Evolutionary conservation across 2,113 vertebrate genomes (phyloP).

Genomic region (Lycaon pictus): DNA sequence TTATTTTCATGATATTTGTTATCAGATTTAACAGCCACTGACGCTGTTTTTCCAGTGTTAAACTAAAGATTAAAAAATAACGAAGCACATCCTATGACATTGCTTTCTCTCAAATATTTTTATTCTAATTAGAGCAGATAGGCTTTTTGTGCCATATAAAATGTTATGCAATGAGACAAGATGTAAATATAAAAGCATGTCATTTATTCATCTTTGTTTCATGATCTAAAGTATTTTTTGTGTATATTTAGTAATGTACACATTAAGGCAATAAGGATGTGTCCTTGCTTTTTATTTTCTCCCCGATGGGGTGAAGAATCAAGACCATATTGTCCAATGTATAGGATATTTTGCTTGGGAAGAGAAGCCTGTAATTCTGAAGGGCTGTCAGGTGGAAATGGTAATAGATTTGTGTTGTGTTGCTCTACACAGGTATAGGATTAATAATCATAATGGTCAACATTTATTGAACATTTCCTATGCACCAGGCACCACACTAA

Average conservation of each 20-base stretch:
- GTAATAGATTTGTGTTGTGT: conserved; percentile 51
- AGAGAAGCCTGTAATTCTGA: conserved; percentile 46
- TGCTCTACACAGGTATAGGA: conserved; percentile 50
- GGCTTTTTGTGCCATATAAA: background rate
- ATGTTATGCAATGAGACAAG: background rate
- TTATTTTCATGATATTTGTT: conserved; percentile 14
- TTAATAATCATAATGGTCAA: conserved; percentile 68
- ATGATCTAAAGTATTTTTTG: conserved; percentile 27
- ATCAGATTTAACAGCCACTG: conserved; percentile 6
- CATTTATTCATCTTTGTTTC: conserved; percentile 45
- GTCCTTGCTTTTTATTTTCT: background rate
- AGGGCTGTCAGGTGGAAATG: conserved; percentile 68
- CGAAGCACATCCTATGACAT: background rate
- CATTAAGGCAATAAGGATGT: background rate
- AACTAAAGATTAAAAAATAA: conserved; percentile 54
- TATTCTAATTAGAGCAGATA: background rate
- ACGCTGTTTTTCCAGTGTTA: conserved; percentile 48
- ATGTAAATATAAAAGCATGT: background rate
- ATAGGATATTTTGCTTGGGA: background rate
- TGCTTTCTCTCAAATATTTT: background rate
- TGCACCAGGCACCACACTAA: conserved; percentile 37
- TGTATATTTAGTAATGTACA: background rate
- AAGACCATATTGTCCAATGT: background rate
- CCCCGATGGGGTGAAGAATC: background rate
- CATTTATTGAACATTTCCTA: conserved; percentile 80